Conservation (phyloP, 2,113 vertebrate genomes). For the Ochotona curzoniae region DNA sequence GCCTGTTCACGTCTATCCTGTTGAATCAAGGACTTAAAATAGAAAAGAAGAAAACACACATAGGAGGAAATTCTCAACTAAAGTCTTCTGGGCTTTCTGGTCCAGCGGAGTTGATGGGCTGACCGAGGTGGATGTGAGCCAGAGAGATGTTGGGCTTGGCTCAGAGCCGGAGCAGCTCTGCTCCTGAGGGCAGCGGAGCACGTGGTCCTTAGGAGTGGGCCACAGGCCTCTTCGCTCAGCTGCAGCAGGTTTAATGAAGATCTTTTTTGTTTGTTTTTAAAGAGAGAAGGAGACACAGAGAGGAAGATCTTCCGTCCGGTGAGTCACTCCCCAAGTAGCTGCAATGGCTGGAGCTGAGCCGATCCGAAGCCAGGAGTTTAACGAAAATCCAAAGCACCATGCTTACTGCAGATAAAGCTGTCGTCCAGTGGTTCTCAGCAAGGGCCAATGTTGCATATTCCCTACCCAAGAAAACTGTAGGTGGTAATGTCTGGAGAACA, state of each 20-base stretch:
- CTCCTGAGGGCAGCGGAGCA: neutral
- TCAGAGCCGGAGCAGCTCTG: neutral
- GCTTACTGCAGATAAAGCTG: neutral
- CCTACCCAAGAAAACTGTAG: neutral
- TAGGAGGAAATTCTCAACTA: neutral
- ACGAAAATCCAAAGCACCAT: neutral
- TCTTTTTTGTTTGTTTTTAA: too few relatives aligned
- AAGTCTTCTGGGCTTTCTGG: neutral
- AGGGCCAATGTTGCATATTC: neutral
- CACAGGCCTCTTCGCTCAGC: neutral
- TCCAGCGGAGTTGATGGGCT: neutral
- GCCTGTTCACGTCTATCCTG: neutral
- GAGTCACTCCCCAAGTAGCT: too few relatives aligned
- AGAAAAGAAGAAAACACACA: slow-evolving; percentile 10
- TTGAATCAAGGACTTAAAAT: neutral
- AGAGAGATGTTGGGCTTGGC: neutral
- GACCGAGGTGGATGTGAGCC: neutral
- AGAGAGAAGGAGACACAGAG: too few relatives aligned
- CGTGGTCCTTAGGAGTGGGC: neutral
- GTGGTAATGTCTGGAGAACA: neutral
- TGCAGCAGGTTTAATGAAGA: neutral
- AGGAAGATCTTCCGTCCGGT: too few relatives aligned
- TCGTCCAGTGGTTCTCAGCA: neutral
- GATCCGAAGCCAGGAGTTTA: neutral
- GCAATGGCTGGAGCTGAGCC: too few relatives aligned